phyloP scores from a whole-genome alignment of 2,797 vertebrate species.

The Microctenopoma lineatum region DNA sequence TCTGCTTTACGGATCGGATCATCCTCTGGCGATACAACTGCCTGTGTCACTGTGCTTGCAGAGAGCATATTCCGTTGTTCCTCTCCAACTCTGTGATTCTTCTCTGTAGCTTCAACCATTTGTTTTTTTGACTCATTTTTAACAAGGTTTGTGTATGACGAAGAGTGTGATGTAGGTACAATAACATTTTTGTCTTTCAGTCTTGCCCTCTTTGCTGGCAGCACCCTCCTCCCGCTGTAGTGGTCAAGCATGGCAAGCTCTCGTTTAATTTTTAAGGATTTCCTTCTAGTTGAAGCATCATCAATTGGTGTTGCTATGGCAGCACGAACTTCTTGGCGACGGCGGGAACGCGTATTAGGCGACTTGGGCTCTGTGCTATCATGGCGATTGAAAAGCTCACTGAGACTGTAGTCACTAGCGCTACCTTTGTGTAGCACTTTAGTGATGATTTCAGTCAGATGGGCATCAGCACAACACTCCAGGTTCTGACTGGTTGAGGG shows the following conservation, averaged over 20 bases:
- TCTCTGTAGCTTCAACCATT: conserved; percentile 7
- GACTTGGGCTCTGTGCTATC: conserved; percentile 87
- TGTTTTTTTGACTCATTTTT: conserved; percentile 54
- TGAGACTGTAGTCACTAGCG: conserved; percentile 89
- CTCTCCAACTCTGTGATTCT: conserved; percentile 18
- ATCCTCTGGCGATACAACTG: conserved; percentile 38
- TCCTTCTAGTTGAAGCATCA: conserved; percentile 84
- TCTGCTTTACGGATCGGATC: conserved; percentile 52
- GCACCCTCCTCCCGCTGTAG: conserved; percentile 78
- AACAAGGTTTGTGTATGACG: conserved; percentile 50
- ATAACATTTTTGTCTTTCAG: conserved; percentile 67
- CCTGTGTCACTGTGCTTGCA: conserved; percentile 39
- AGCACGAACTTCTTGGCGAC: conserved; percentile 87
- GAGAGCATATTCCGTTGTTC: conserved; percentile 14
- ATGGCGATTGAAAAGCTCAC: conserved; percentile 89
- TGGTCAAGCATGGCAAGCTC: conserved; percentile 88
- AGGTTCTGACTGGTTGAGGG: conserved; percentile 80
- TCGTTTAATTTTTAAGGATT: conserved; percentile 90
- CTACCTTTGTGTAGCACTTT: conserved; percentile 90
- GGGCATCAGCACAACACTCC: conserved; percentile 82
- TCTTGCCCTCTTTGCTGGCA: conserved; percentile 80
- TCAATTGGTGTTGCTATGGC: conserved; percentile 84
- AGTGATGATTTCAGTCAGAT: conserved; percentile 90
- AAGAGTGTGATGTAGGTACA: conserved; percentile 43
- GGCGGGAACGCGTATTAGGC: conserved; percentile 90